Percentiles rank a stretch among this genome's conserved stretches.
These are phyloP conservation scores for Neodontobutis hainanensis DNA, from an alignment of 2,113 vertebrate genomes.

Conservation along the genomic window DNA sequence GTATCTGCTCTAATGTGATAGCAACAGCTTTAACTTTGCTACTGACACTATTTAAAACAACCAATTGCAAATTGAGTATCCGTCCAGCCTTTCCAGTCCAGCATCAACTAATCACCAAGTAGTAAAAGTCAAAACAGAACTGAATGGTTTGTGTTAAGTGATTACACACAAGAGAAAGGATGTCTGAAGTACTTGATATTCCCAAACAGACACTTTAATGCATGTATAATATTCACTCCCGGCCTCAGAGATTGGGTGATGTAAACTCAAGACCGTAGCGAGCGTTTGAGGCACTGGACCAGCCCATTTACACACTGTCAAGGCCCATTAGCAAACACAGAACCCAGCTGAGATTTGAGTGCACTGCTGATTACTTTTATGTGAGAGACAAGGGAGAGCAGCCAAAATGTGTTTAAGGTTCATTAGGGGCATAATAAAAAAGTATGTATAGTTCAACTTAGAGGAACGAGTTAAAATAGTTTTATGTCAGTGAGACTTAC, in stretches of 20 bases:
- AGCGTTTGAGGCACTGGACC: slow-evolving; percentile 50
- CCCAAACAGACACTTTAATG: slow-evolving; percentile 7
- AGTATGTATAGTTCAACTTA: not conserved
- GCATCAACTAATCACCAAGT: too few relatives aligned
- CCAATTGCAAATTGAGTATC: too few relatives aligned
- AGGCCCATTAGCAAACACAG: slow-evolving; percentile 49
- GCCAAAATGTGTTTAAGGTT: slow-evolving; percentile 12
- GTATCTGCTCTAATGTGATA: too few relatives aligned
- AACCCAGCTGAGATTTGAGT: slow-evolving; percentile 32
- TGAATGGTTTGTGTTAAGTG: not conserved
- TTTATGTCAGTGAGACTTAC: not conserved
- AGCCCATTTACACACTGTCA: slow-evolving; percentile 45
- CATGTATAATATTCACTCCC: slow-evolving; percentile 13
- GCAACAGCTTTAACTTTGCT: too few relatives aligned
- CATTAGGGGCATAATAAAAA: not conserved
- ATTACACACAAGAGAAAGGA: not conserved
- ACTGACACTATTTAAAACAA: too few relatives aligned
- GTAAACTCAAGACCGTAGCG: slow-evolving; percentile 29
- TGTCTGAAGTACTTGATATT: not conserved
- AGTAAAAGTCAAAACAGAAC: too few relatives aligned
- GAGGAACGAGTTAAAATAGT: not conserved
- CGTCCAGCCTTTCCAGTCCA: too few relatives aligned
- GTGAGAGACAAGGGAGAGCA: slow-evolving; percentile 11
- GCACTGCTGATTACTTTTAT: slow-evolving; percentile 16
- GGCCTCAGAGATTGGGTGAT: slow-evolving; percentile 19